Evolutionary conservation across 2,888 invertebrate genomes (phyloP), one percentile per base, ranked within the genome.

Genomic region (Lycaena phlaeas): DNA sequence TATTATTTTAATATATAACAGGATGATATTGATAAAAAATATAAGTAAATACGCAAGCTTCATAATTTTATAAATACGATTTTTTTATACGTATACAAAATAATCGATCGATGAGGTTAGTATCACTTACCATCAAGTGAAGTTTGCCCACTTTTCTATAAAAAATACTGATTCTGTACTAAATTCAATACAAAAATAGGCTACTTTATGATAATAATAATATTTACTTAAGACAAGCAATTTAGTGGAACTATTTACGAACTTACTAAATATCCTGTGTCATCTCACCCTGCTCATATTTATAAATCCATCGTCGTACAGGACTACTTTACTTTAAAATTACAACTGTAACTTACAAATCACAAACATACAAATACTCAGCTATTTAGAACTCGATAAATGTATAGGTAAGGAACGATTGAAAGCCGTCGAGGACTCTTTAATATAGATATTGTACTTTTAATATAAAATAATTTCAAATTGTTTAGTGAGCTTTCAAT

Each of bases 281-380:
- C 22, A 15, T 31, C 12, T 15, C 17, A 25, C 37, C 34, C 26
- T 17, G 18, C 22, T 14, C 11, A 27, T 26, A 42, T 2, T 10
- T 27, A 43, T 43, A 45, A 41, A 45, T 45, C 43, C n/a, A 36
- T 45, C 43, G 37, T 30, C 40, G 30, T n/a, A 15, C 12, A 38
- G 14, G 10, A 1, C 18, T 38, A n/a, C 30, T 38, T 42, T 14
- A 42, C 38, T 38, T 30, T 25, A 36, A 36, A 29, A 38, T 41
- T 38, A 41, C 44, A 38, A 14, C 25, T 41, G 17, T 17, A 28
- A 9, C 29, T 22, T 14, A 12, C 27, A 28, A 27, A 27, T 26
- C 11, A 17, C 11, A 30, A 14, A 15, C 26, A 25, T 25, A 31
- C 30, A 37, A 37, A 42, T 36, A 40, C 10, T 37, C 10, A 38